Conservation (phyloP, 92 coral and sea anemone genomes). For the Parazoanthus swiftii region DNA sequence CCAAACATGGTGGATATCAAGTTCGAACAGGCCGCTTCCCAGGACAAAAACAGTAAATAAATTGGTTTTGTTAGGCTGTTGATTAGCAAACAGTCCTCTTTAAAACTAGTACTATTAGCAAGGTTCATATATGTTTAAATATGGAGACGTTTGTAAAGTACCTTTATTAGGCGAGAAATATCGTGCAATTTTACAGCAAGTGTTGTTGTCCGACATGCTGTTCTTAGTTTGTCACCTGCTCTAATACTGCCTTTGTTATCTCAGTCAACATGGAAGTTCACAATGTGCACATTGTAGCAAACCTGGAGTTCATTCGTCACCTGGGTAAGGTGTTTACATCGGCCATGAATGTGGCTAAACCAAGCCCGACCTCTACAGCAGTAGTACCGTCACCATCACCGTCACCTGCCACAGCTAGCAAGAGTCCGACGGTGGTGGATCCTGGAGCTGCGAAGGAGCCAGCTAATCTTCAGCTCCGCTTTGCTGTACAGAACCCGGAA, state of each 20-base stretch:
- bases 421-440: conserved; percentile 33
- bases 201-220: not conserved
- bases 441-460: conserved; percentile 60
- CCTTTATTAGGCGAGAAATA: no score
- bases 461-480: conserved; percentile 63
- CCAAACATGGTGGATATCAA: conserved; percentile 90
- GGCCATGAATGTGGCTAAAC: conserved; percentile 65
- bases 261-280: conserved; percentile 68
- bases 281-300: conserved; percentile 70
- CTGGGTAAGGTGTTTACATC: conserved; percentile 81
- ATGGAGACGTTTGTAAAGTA: no score
- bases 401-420: conserved; percentile 41
- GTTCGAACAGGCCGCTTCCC: conserved; percentile 68
- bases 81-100: no score
- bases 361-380: conserved; percentile 24
- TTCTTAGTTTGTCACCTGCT: not conserved
- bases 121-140: not conserved
- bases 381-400: conserved; percentile 28
- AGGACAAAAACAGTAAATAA: conserved; percentile 78
- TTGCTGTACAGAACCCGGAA: conserved; percentile 85
- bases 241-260: conserved; percentile 8
- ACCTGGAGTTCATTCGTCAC: conserved; percentile 80
- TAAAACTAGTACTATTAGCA: no score
- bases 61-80: not conserved
- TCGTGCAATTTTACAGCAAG: no score